Base-by-base conservation (phyloP, 2,888 invertebrate species). In the Candidula unifasciata region DNA sequence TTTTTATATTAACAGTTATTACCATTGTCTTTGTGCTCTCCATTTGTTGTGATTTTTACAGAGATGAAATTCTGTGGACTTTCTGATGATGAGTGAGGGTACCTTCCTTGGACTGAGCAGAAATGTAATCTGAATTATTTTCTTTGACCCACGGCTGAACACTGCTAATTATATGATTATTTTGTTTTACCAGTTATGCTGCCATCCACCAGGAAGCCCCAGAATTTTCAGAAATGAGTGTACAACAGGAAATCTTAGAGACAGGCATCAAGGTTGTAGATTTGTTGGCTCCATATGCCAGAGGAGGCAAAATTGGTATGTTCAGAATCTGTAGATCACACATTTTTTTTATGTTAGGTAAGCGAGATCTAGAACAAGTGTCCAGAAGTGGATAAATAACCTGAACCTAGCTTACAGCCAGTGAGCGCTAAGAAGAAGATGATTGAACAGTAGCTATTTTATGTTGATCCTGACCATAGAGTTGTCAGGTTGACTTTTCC, bases 241-340 rank as follows among this genome's bases (percentile, higher is more conserved):
- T 97, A 79, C 96, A 97, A 87, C 97, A 97, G 93, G 97, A 98
- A 94, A 97, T 98, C 93, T 95, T 98, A 88, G 98, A 96, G 81
- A 98, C 98, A 91, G 98, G 98, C 85, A 98, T 98, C 93, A 98
- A 98, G 94, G 98, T 98, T 87, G 97, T 98, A 83, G 98, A 98
- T 94, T 95, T 98, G 85, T 95, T 98, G 87, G 98, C 97, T 85
- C 98, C 98, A 5, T 98, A 98, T 93, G 97, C 96, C 78, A 98
- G 97, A 95, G 97, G 98, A 92, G 97, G 98, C 94, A 98, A 98
- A 94, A 97, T 98, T 93, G 97, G 96, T 95, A 93, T 90, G 94
- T 84, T 57, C 21, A 21, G 30, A 30, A n/a, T 18, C 24, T 60
- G 18, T 60, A 24, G 8, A 24, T 13, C 21, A 44, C 6, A 44